phyloP scores from a whole-genome alignment of 2,113 vertebrate genomes.

The Mus pahari region DNA sequence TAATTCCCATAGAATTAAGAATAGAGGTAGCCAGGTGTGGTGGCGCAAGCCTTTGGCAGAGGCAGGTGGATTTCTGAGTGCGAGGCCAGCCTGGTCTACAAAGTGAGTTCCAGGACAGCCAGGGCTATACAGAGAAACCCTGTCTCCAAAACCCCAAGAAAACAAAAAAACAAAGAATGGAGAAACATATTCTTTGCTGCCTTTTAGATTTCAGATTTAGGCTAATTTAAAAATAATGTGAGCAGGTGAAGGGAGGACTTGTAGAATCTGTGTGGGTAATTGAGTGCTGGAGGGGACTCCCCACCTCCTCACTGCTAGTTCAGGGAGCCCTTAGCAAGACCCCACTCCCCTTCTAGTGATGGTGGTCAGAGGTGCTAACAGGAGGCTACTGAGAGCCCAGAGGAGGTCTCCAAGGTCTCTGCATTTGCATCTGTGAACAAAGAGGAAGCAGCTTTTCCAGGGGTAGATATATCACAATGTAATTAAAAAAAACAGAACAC shows the following conservation, averaged over 20 bases:
- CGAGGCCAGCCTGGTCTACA: too few species aligned
- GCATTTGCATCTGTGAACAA: not conserved
- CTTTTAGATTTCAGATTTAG: not conserved
- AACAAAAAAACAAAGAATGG: too few species aligned
- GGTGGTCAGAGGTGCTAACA: not conserved
- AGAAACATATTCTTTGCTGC: not conserved
- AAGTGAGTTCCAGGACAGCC: too few species aligned
- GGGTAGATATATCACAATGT: not conserved
- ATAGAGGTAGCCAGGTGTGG: too few species aligned
- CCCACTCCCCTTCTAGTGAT: not conserved
- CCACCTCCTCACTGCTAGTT: not conserved
- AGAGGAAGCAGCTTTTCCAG: not conserved
- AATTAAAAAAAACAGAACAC: not conserved
- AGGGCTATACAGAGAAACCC: too few species aligned
- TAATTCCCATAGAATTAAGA: not conserved
- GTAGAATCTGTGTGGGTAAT: too few species aligned
- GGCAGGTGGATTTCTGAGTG: too few species aligned
- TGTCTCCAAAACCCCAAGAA: too few species aligned
- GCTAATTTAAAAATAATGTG: not conserved
- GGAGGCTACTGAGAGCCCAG: not conserved
- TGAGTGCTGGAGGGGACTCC: not conserved
- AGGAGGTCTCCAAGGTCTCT: not conserved
- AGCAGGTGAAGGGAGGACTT: not conserved
- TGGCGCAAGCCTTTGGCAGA: too few species aligned
- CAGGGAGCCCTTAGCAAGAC: not conserved